phyloP scores from a whole-genome alignment of 2,888 invertebrate species.

The Ellobium chinense region DNA sequence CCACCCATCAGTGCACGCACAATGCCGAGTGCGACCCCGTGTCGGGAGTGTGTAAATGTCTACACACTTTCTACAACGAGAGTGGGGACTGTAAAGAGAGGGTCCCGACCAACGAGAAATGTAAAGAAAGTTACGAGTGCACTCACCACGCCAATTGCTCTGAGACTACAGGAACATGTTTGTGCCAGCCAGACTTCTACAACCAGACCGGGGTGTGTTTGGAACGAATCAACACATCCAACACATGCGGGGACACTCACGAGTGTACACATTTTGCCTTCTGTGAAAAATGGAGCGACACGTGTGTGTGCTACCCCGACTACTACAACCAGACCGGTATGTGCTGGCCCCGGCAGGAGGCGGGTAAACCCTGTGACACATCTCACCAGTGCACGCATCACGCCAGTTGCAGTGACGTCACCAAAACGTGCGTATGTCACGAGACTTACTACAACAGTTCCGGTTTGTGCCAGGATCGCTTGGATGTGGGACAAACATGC shows the following conservation, averaged over 20 bases:
- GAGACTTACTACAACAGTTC: conserved; percentile 20
- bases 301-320: conserved; percentile 41
- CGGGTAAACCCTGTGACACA: conserved; percentile 23
- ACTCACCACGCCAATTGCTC: conserved; percentile 44
- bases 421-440: conserved; percentile 38
- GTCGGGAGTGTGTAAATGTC: conserved; percentile 23
- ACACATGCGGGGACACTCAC: conserved; percentile 21
- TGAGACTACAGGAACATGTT: background rate
- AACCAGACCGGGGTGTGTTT: conserved; percentile 23
- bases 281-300: conserved; percentile 34
- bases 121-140: conserved; percentile 35
- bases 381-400: conserved; percentile 43
- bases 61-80: conserved; percentile 33
- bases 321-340: conserved; percentile 35
- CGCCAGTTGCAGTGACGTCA: conserved; percentile 12
- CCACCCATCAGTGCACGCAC: conserved; percentile 44
- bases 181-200: conserved; percentile 39
- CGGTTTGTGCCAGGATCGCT: conserved; percentile 31
- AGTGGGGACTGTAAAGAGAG: conserved; percentile 22
- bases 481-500: conserved; percentile 27
- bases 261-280: conserved; percentile 46
- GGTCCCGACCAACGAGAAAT: background rate
- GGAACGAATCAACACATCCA: conserved; percentile 4
- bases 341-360: conserved; percentile 28
- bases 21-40: conserved; percentile 25